These are phyloP conservation scores for Choloepus didactylus DNA, from an alignment of 2,797 vertebrate species.

Conservation along the genomic window DNA sequence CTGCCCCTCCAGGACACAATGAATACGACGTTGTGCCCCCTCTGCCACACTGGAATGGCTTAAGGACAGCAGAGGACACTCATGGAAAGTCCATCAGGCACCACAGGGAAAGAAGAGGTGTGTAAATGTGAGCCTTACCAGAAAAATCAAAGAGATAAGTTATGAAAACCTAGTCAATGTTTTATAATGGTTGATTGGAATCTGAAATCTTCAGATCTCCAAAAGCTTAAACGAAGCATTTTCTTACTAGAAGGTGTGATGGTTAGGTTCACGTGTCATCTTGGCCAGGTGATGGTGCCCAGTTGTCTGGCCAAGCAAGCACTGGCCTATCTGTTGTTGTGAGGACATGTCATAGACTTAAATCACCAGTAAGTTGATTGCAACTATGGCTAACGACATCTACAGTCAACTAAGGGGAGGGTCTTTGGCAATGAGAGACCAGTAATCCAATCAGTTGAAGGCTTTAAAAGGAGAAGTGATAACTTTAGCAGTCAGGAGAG, in stretches of 20 bases:
- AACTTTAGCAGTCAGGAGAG: too few species aligned
- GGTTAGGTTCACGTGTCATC: too few species aligned
- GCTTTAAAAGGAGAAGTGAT: too few species aligned
- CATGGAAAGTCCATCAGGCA: rapidly evolving
- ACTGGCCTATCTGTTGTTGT: too few species aligned
- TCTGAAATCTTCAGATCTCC: background rate
- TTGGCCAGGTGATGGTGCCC: too few species aligned
- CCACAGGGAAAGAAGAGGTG: background rate
- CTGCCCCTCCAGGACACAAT: background rate
- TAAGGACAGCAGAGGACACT: rapidly evolving
- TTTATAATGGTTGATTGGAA: rapidly evolving
- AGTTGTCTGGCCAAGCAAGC: too few species aligned
- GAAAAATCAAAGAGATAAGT: rapidly evolving
- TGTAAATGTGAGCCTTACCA: rapidly evolving
- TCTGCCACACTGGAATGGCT: rapidly evolving
- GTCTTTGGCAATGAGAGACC: too few species aligned
- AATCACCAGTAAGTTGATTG: too few species aligned
- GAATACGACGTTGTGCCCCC: rapidly evolving
- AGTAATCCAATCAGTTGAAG: too few species aligned
- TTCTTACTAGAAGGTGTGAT: background rate
- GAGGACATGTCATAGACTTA: too few species aligned
- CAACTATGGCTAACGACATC: too few species aligned
- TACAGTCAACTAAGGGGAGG: too few species aligned
- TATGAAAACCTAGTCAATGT: background rate
- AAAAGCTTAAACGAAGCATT: background rate